Evolutionary conservation across 1,140 invertebrate species (phyloP).

Genomic region (Caenorhabditis remanei): DNA sequence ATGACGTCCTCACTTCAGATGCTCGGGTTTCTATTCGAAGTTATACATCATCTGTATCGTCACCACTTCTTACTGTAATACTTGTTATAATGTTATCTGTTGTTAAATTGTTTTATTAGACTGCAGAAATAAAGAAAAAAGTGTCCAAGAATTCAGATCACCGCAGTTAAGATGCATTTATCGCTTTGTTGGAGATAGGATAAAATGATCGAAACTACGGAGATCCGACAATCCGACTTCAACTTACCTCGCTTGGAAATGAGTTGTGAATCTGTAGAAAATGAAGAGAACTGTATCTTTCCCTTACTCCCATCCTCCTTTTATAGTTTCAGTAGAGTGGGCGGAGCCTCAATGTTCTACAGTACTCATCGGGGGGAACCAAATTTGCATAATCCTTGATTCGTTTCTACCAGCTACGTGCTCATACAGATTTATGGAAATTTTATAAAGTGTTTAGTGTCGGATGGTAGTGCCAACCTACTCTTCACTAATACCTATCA

Average conservation of each 20-base stretch:
- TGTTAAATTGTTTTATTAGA: not conserved
- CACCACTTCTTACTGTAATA: not conserved
- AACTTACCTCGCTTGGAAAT: not conserved
- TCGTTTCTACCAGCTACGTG: not conserved
- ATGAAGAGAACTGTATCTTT: not conserved
- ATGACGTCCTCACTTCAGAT: conserved; percentile 56
- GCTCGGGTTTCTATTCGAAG: conserved; percentile 51
- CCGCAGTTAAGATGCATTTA: conserved; percentile 56
- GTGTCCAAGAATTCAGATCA: not conserved
- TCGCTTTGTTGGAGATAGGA: not conserved
- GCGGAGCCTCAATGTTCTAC: conserved; percentile 23
- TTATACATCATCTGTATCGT: not conserved
- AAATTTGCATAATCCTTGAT: conserved; percentile 28
- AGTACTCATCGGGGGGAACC: not conserved
- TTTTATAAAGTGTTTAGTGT: conserved; percentile 46
- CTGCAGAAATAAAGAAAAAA: not conserved
- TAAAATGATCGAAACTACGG: conserved; percentile 49
- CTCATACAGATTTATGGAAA: conserved; percentile 51
- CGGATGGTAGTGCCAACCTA: not conserved
- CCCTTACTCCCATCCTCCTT: not conserved
- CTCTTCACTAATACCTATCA: not conserved
- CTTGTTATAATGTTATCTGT: conserved; percentile 42
- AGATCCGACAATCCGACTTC: not conserved
- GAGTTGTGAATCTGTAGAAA: too few relatives aligned
- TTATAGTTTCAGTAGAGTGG: not conserved